Evolutionary conservation across 1,140 invertebrate genomes (phyloP).

Genomic region (Adoxophyes honmai): DNA sequence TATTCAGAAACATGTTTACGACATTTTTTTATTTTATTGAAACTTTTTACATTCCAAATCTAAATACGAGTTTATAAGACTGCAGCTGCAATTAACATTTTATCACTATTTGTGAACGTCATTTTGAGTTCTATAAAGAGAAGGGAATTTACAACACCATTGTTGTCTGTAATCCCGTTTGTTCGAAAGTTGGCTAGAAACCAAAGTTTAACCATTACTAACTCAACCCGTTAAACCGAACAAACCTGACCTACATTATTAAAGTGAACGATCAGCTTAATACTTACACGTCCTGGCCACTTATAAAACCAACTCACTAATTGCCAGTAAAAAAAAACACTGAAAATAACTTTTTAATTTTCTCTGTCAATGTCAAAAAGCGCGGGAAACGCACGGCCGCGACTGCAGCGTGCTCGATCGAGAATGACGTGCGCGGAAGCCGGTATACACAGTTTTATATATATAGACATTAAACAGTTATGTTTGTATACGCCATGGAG

Average conservation of each 20-base stretch:
- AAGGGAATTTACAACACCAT: not conserved
- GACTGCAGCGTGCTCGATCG: conserved; percentile 43
- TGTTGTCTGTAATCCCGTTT: not conserved
- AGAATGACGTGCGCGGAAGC: conserved; percentile 68
- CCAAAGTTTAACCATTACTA: conserved; percentile 17
- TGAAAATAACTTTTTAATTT: conserved; percentile 31
- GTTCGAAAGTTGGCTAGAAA: conserved; percentile 8
- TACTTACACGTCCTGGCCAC: conserved; percentile 30
- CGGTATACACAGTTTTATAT: conserved; percentile 44
- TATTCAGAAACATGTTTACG: conserved; percentile 7
- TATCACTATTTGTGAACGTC: too few relatives aligned
- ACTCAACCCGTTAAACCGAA: conserved; percentile 29
- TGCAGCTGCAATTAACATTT: too few relatives aligned
- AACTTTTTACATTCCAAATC: too few relatives aligned
- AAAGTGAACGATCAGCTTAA: conserved; percentile 30
- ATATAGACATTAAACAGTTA: conserved; percentile 70
- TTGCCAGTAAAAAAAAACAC: conserved; percentile 39
- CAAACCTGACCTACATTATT: conserved; percentile 42
- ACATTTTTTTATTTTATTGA: not conserved
- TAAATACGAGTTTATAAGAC: too few relatives aligned
- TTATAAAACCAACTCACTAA: conserved; percentile 32
- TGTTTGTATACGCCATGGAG: conserved; percentile 45
- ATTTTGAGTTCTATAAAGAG: too few relatives aligned
- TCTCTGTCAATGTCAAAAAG: conserved; percentile 38
- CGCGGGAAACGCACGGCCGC: conserved; percentile 47